Evolutionary conservation across 2,797 vertebrate genomes (phyloP).

Genomic region (Tenualosa ilisha): DNA sequence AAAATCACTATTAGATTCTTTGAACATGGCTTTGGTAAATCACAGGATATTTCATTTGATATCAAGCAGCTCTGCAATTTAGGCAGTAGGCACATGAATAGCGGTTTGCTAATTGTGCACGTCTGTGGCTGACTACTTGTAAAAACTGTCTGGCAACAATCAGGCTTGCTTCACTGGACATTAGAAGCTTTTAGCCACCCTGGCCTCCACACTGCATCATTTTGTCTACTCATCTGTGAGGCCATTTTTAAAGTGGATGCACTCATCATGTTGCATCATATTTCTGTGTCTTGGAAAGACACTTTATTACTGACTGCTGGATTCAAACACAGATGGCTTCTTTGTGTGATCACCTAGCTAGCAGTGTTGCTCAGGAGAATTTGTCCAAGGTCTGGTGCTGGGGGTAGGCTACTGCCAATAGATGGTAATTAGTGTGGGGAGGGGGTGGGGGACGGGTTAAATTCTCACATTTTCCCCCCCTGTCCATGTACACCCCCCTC

Average conservation of each 20-base stretch:
- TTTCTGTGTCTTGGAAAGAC: not conserved
- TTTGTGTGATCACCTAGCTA: not conserved
- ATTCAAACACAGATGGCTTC: not conserved
- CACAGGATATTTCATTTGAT: not conserved
- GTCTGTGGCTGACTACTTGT: not conserved
- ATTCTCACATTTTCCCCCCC: not conserved
- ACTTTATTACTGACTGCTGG: not conserved
- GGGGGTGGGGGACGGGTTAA: constrained; percentile 1
- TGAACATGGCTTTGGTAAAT: not conserved
- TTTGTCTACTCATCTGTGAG: not conserved
- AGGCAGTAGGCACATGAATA: not conserved
- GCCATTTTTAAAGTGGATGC: not conserved
- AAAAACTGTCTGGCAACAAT: not conserved
- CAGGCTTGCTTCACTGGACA: not conserved
- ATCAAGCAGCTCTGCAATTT: not conserved
- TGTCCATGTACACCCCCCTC: not conserved
- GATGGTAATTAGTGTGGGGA: constrained; percentile 12
- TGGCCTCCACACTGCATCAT: not conserved
- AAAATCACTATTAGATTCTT: not conserved
- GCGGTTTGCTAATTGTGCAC: not conserved
- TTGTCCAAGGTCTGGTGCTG: not conserved
- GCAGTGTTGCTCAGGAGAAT: constrained; percentile 11
- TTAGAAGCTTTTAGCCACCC: not conserved
- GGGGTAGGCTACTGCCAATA: constrained; percentile 9
- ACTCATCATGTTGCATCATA: not conserved